These are phyloP conservation scores for Temnopleurus reevesii DNA, from an alignment of 53 echinoderm and acorn worm species.

Conservation along the genomic window DNA sequence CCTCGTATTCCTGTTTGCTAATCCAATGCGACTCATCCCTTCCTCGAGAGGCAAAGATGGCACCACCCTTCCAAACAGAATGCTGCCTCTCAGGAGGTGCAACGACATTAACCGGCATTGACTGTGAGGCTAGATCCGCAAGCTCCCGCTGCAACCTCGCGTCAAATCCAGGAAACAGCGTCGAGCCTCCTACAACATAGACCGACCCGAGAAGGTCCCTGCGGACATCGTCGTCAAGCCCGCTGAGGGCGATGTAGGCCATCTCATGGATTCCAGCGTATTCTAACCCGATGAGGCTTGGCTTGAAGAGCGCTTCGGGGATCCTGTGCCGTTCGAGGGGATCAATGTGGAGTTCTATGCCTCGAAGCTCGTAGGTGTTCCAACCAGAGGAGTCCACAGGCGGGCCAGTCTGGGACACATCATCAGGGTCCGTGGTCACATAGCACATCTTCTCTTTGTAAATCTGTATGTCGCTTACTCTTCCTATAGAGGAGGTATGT, in stretches of 20 bases:
- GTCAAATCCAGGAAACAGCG: slow-evolving; percentile 11
- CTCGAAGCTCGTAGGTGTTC: slow-evolving; percentile 1
- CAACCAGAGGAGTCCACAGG: not conserved
- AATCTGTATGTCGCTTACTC: not conserved
- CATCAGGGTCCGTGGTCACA: not conserved
- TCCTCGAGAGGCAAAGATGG: not conserved
- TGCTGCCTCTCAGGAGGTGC: slow-evolving; percentile 2
- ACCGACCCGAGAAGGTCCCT: not conserved
- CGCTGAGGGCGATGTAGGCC: slow-evolving; percentile 21
- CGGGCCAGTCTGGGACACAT: not conserved
- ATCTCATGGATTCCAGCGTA: not conserved
- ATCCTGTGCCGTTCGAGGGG: not conserved
- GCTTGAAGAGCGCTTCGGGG: slow-evolving; percentile 41
- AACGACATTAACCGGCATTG: not conserved
- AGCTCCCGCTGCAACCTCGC: not conserved
- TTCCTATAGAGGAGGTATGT: not conserved
- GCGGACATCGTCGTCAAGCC: slow-evolving; percentile 19
- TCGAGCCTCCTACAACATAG: slow-evolving; percentile 10
- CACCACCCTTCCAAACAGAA: slow-evolving; percentile 26
- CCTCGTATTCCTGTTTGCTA: slow-evolving; percentile 86
- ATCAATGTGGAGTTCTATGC: not conserved
- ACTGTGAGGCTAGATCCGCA: not conserved
- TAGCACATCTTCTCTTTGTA: slow-evolving; percentile 31
- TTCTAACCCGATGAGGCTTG: not conserved
- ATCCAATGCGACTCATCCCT: slow-evolving; percentile 70